Percentiles rank a stretch among this genome's conserved stretches.
Evolutionary conservation across 1,140 invertebrate species (phyloP).

Genomic region (Papilio machaon): DNA sequence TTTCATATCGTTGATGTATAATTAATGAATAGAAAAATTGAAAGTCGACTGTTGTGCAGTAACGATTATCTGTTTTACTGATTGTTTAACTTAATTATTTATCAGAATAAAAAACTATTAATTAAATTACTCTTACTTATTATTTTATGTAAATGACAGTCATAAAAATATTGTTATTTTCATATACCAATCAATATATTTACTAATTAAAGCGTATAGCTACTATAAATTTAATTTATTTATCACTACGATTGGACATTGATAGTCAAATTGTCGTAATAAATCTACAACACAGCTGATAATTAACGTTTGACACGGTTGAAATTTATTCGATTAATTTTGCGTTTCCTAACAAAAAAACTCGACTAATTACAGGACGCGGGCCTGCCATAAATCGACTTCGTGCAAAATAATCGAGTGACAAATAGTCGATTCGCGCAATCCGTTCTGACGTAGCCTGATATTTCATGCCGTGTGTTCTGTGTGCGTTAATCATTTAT

Average conservation of each 20-base stretch:
- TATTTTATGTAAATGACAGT: no score
- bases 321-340: conserved; percentile 20
- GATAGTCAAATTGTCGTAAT: conserved; percentile 1
- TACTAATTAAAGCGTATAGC: neutral
- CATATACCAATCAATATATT: neutral
- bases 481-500: neutral
- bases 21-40: no score
- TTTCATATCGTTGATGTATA: no score
- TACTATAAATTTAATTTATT: neutral
- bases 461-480: conserved; percentile 9
- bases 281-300: conserved; percentile 1
- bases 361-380: conserved; percentile 19
- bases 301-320: conserved; percentile 10
- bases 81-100: no score
- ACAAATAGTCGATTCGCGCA: conserved; percentile 9
- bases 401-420: conserved; percentile 10
- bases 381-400: conserved; percentile 11
- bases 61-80: no score
- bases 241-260: neutral
- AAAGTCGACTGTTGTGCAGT: no score
- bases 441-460: conserved; percentile 1
- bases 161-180: no score
- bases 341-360: conserved; percentile 11
- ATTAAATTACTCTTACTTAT: no score
- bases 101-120: no score